Percentiles rank a stretch among this genome's conserved stretches.
Evolutionary conservation across 2,113 vertebrate species (phyloP).

Genomic region (Myrmecophaga tridactyla): DNA sequence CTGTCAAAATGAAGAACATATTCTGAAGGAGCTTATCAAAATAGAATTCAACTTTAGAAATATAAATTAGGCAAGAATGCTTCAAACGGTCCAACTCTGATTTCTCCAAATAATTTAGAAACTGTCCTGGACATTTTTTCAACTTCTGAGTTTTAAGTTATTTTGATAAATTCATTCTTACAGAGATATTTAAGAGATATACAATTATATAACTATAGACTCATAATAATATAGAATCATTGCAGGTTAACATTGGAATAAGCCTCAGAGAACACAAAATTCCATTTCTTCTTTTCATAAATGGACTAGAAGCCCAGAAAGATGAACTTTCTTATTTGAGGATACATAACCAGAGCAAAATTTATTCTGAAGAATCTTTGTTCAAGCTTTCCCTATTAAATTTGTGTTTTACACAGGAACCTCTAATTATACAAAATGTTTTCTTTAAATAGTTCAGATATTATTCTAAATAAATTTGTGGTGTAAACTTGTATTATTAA

Average conservation of each 20-base stretch:
- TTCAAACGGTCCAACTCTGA: not conserved
- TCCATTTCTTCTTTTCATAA: not conserved
- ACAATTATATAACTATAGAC: not conserved
- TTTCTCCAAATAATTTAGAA: not conserved
- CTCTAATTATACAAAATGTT: not conserved
- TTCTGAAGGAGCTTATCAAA: not conserved
- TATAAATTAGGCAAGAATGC: not conserved
- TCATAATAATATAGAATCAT: not conserved
- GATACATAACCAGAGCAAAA: not conserved
- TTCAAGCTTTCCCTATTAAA: not conserved
- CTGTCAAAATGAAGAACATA: not conserved
- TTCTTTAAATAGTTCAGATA: not conserved
- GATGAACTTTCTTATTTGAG: not conserved
- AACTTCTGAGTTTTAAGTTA: not conserved
- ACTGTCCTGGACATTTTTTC: not conserved
- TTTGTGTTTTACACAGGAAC: not conserved
- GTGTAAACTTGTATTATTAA: not conserved
- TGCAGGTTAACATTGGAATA: not conserved
- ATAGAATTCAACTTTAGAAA: not conserved
- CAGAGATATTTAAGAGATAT: not conserved
- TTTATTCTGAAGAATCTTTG: not conserved
- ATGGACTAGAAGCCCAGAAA: not conserved
- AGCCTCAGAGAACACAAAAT: not conserved
- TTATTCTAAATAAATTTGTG: not conserved
- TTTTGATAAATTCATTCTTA: constrained; percentile 12